Percentiles rank a stretch among this genome's conserved stretches.
Conservation (phyloP, 2,797 vertebrate genomes). For the Ceyx erithaca region DNA sequence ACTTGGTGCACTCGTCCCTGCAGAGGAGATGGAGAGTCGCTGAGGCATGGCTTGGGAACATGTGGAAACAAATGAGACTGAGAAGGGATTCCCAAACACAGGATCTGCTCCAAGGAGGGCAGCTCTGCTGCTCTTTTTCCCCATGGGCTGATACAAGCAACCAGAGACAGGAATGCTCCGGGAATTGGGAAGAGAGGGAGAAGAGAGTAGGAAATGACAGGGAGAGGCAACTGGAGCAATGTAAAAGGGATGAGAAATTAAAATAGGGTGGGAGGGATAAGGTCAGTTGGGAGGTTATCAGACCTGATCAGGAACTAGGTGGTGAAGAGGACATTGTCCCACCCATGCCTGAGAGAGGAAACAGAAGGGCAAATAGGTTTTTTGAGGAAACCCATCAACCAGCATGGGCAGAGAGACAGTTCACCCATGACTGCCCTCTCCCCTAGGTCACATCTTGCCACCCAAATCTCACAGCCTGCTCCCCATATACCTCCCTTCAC, state of each 20-base stretch:
- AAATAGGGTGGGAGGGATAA: not conserved
- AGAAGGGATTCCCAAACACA: not conserved
- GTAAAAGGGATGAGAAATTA: not conserved
- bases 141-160: not conserved
- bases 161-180: not conserved
- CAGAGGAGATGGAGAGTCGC: not conserved
- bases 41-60: not conserved
- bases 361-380: not conserved
- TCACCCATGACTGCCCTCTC: not conserved
- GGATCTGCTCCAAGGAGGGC: not conserved
- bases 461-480: not conserved
- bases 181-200: not conserved
- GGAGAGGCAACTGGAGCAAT: not conserved
- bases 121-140: not conserved
- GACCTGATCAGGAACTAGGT: not conserved
- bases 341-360: not conserved
- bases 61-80: not conserved
- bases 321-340: not conserved
- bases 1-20: not conserved
- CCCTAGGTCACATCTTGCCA: not conserved
- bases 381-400: not conserved
- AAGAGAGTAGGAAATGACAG: not conserved
- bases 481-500: not conserved
- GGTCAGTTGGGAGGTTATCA: fast-evolving
- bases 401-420: not conserved